Evolutionary conservation across 37 sponge, comb jelly and placozoan species (phyloP).

Genomic region (Aplysina aerophoba): DNA sequence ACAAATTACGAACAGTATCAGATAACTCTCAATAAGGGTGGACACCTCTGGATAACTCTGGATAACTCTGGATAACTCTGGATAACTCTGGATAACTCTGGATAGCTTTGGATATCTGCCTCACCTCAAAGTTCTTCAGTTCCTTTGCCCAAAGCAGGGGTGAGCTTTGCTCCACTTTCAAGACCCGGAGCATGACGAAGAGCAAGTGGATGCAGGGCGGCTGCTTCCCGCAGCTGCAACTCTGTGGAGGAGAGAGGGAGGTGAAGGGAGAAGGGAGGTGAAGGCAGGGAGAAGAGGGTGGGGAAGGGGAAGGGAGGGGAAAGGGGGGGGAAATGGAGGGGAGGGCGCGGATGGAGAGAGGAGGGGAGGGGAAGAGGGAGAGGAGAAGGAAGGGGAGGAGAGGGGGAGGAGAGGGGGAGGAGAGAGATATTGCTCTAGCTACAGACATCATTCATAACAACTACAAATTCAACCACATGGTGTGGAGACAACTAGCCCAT

Average conservation of each 20-base stretch:
- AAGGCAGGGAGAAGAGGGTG: background rate
- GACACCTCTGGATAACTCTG: too few species aligned
- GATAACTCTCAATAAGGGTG: too few species aligned
- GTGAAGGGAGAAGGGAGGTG: background rate
- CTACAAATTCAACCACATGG: too few species aligned
- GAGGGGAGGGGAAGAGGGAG: background rate
- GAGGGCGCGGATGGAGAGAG: slow-evolving; percentile 10
- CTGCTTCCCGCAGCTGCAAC: background rate
- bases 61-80: too few species aligned
- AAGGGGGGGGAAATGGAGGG: background rate
- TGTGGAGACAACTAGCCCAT: too few species aligned
- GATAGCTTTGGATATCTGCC: too few species aligned
- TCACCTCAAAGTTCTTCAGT: slow-evolving; percentile 85
- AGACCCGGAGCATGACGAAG: slow-evolving; percentile 49
- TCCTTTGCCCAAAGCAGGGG: slow-evolving; percentile 68
- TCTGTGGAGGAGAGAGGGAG: background rate
- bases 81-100: too few species aligned
- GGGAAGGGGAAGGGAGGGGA: background rate
- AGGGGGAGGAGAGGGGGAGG: slow-evolving; percentile 25
- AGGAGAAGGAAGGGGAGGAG: slow-evolving; percentile 13
- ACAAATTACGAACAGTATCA: too few species aligned
- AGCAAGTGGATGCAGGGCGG: slow-evolving; percentile 31
- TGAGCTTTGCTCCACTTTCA: slow-evolving; percentile 56
- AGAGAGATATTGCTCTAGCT: too few species aligned
- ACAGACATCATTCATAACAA: too few species aligned